Evolutionary conservation across 2,888 invertebrate species (phyloP), one percentile per base, ranked within the genome.

Genomic region (Bellardia bayeri): DNA sequence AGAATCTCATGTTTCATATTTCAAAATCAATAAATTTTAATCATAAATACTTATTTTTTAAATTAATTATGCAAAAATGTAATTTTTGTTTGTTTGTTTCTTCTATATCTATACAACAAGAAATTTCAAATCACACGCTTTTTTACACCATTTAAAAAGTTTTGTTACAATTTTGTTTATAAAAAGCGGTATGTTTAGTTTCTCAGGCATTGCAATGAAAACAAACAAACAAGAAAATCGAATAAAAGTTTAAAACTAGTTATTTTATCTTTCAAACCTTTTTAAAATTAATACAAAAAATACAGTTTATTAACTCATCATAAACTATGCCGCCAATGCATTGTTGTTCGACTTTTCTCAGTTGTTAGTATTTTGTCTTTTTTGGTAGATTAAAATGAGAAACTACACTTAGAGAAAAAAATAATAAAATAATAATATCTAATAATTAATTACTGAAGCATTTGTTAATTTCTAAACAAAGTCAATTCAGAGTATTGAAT

Each of bases 261-360:
- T 80, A 42, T 40, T 2, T 71, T 63, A 71, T 71, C 69, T 58
- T 33, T 68, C 56, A 30, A 79, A 69, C 69, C 16, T 69, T 37
- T 61, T 79, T 61, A 2, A 79, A 79, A 79, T 40, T 63, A 40
- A 64, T 49, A 74, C 58, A 63, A 49, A 75, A 74, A 63, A 74
- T 14, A 45, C 56, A n/a, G 11, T 61, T 58, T 37, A 80, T 80
- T 69, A 80, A 61, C 79, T 80, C 71, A 51, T 80, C 51, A 42
- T 63, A 7, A 80, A 63, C 16, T 37, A 51, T 7, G 42, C 64
- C 16, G 23, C 23, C 40, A 37, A 23, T 14, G 13, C 23, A 14
- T 76, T 64, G 76, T 40, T 45, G 76, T 40, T 45, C 63, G 23
- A 63, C 13, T 42, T 66, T 42, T 66, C 42, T 23, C 42, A 64